These are phyloP conservation scores for Leptonema lineaticorne DNA, from an alignment of 1,140 invertebrate species.

Conservation along the genomic window DNA sequence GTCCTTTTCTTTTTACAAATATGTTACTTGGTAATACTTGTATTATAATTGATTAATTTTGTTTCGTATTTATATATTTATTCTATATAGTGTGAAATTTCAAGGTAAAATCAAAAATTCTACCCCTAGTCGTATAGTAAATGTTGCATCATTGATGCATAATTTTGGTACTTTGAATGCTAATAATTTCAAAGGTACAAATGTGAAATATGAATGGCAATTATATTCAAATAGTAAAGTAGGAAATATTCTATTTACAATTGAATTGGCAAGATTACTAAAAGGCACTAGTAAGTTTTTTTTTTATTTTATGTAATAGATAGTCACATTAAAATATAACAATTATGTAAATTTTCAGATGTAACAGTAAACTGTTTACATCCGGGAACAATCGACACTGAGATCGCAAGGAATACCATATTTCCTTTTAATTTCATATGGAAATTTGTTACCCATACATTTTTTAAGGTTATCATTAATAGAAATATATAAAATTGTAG, in stretches of 20 bases:
- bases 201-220: constrained; percentile 46
- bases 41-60: constrained; percentile 30
- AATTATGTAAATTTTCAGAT: constrained; percentile 41
- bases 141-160: constrained; percentile 64
- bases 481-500: neutral
- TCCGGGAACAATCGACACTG: constrained; percentile 76
- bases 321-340: neutral
- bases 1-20: constrained; percentile 76
- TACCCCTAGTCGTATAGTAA: constrained; percentile 61
- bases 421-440: neutral
- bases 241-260: constrained; percentile 62
- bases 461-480: neutral
- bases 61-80: neutral
- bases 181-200: constrained; percentile 45
- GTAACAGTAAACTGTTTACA: constrained; percentile 76
- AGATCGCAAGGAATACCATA: constrained; percentile 50
- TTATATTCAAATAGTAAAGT: constrained; percentile 67
- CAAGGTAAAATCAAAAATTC: constrained; percentile 54
- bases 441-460: neutral
- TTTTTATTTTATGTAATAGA: neutral
- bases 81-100: neutral
- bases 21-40: constrained; percentile 57
- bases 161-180: constrained; percentile 57
- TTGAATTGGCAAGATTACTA: constrained; percentile 55
- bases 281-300: constrained; percentile 46